Conservation (phyloP, 2,888 invertebrate species). For the Philaethria dido region DNA sequence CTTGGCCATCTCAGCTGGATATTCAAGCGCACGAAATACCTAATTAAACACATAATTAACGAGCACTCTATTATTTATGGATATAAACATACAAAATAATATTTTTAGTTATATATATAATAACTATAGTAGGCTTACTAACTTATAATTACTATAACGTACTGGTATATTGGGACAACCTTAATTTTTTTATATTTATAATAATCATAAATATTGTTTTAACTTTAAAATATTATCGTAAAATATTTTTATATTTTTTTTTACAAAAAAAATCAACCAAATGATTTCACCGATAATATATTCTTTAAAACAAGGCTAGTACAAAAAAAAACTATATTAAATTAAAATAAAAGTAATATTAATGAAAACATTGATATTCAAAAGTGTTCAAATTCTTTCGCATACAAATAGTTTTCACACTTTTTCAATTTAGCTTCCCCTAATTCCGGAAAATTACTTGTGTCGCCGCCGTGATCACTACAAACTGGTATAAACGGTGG, state of each 20-base stretch:
- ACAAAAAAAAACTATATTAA: neutral
- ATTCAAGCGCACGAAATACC: constrained; percentile 91
- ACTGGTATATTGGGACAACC: neutral
- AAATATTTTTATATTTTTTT: neutral
- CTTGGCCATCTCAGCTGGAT: constrained; percentile 89
- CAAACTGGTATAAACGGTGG: constrained; percentile 85
- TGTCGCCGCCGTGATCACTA: constrained; percentile 83
- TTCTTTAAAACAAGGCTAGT: neutral
- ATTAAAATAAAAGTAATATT: neutral
- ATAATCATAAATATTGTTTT: neutral
- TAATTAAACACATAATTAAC: constrained; percentile 58
- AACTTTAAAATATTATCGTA: neutral
- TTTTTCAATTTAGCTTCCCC: constrained; percentile 78
- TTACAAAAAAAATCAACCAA: neutral
- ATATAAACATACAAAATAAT: neutral
- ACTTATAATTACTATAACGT: no score
- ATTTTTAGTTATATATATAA: no score
- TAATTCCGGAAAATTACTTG: constrained; percentile 86
- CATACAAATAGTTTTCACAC: constrained; percentile 77
- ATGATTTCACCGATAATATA: neutral
- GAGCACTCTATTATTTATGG: neutral
- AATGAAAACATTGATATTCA: constrained; percentile 51
- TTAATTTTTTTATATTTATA: neutral
- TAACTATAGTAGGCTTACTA: no score
- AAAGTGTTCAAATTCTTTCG: constrained; percentile 87